A percentile compares a stretch with the other conserved stretches of the same genome.
phyloP scores from a whole-genome alignment of 2,113 vertebrate species.

The Oncorhynchus keta region DNA sequence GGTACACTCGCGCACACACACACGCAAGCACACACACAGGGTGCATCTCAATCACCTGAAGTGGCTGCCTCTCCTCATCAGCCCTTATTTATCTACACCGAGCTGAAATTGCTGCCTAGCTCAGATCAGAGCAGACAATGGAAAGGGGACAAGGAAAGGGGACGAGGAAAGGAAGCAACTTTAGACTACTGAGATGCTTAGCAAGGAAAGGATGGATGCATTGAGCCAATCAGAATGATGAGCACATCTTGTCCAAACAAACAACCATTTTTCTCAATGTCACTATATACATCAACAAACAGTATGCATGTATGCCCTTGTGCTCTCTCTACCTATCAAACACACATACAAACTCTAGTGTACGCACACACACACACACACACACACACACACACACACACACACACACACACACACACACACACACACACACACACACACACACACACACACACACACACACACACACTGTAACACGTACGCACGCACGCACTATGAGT shows the following conservation, averaged over 20 bases:
- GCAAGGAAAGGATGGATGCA: too few species aligned
- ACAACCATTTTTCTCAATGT: not conserved
- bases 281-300: too few species aligned
- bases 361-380: not conserved
- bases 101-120: too few species aligned
- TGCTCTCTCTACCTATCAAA: not conserved
- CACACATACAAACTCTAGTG: slow-evolving; percentile 9
- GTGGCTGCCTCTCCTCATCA: not conserved
- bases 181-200: too few species aligned
- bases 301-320: too few species aligned
- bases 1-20: not conserved
- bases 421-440: not conserved
- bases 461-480: slow-evolving; percentile 12
- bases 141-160: too few species aligned
- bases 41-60: too few species aligned
- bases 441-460: not conserved
- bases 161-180: too few species aligned
- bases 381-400: not conserved
- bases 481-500: slow-evolving; percentile 33
- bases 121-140: too few species aligned
- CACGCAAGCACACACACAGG: not conserved
- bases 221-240: too few species aligned
- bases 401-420: not conserved
- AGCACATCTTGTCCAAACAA: not conserved
- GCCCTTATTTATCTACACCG: not conserved